Evolutionary conservation across 2,113 vertebrate species (phyloP), one percentile per base, ranked within the genome.

Genomic region (Caloenas nicobarica): DNA sequence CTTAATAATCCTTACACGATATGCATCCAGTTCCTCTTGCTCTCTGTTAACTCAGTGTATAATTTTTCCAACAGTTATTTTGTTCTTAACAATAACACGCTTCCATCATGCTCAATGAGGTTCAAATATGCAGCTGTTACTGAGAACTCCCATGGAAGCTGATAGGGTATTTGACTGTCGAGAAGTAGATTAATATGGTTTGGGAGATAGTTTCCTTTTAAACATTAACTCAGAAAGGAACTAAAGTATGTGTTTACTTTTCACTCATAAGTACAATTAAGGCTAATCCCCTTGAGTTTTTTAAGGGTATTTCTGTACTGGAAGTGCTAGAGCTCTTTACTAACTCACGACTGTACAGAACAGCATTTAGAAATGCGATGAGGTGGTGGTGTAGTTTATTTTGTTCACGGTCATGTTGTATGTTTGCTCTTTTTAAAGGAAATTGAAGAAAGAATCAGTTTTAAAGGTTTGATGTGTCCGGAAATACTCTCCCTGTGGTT

Each of bases 241-340:
- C 51, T 83, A 22, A 87, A 79, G 50, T 46, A 56, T 40, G 62
- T 91, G 77, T 74, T 95, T 95, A 79, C 85, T 85, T 91, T 76
- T 86, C 72, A 70, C 60, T 74, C 26, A 2, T 74, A 68, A 60
- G 62, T 76, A 84, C 65, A 81, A 79, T 91, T 89, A 78, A 84
- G 38, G 57, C 48, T 74, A 84, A 95, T 61, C 42, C 53, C 34
- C 36, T 54, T 36, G 4, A 31, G 36, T 76, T 90, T 69, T 73
- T 29, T 38, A 44, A n/a, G 62, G 33, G 10, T 40, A 46, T 83
- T 86, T 87, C 65, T 82, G 28, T 71, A 29, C 25, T 66, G 36
- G 56, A 74, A 88, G 36, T 24, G 31, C 65, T 72, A 22, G 38
- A 66, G 34, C 58, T 78, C 71, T 82, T 80, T 68, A 16, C 34